Percentiles rank a stretch among this genome's conserved stretches.
These are phyloP conservation scores for Vanessa atalanta DNA, from an alignment of 1,140 invertebrate species.

Conservation along the genomic window DNA sequence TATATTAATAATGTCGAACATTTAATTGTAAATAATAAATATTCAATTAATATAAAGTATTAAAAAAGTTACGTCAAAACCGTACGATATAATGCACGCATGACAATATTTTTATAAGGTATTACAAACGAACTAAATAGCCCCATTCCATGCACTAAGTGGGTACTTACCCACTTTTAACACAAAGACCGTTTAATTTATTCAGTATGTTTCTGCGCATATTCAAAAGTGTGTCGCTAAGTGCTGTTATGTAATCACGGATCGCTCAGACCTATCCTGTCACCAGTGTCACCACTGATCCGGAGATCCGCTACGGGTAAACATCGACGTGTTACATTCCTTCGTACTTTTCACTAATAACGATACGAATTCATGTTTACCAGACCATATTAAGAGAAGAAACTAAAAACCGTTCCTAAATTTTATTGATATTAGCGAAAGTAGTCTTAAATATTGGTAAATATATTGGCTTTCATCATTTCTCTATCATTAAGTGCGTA, in stretches of 20 bases:
- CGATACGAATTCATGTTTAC: conserved; percentile 29
- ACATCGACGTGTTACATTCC: conserved; percentile 51
- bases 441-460: background rate
- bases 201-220: conserved; percentile 19
- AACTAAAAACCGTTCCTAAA: conserved; percentile 26
- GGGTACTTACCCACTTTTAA: background rate
- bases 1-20: too few relatives aligned
- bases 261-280: conserved; percentile 31
- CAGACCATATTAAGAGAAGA: conserved; percentile 38
- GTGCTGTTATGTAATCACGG: conserved; percentile 55
- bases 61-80: background rate
- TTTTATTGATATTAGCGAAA: conserved; percentile 16
- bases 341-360: conserved; percentile 44
- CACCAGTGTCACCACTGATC: conserved; percentile 33
- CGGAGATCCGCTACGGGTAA: conserved; percentile 55
- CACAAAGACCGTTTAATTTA: conserved; percentile 3
- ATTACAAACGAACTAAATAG: background rate
- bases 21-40: too few relatives aligned
- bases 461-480: background rate
- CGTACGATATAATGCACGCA: background rate
- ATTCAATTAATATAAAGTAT: background rate
- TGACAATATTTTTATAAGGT: background rate
- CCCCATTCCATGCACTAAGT: background rate
- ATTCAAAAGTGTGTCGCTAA: conserved; percentile 41
- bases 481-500: background rate